Conservation (phyloP, 2,797 vertebrate genomes). For the Falco biarmicus region DNA sequence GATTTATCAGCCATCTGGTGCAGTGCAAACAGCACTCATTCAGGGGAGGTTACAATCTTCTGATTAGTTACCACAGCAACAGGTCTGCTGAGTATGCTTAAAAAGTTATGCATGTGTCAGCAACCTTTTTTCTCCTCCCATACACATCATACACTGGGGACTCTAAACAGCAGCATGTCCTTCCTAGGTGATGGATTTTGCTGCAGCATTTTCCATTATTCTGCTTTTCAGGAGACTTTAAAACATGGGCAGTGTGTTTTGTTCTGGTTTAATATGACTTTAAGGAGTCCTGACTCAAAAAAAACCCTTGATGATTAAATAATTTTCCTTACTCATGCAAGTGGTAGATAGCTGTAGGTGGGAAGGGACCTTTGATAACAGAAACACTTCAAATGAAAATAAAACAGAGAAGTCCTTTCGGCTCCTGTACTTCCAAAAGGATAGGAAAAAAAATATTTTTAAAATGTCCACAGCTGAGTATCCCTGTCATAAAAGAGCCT, state of each 20-base stretch:
- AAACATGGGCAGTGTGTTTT: not conserved
- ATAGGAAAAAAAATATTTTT: not conserved
- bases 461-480: not conserved
- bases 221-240: not conserved
- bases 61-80: slow-evolving; percentile 68
- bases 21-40: not conserved
- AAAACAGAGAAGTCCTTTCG: not conserved
- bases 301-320: not conserved
- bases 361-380: not conserved
- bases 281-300: not conserved
- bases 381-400: not conserved
- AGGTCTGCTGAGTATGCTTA: slow-evolving; percentile 43
- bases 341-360: not conserved
- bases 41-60: slow-evolving; percentile 21
- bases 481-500: not conserved
- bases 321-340: not conserved
- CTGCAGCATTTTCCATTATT: not conserved
- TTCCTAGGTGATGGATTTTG: not conserved
- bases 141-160: not conserved
- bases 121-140: not conserved
- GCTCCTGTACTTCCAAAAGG: not conserved
- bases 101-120: slow-evolving; percentile 36
- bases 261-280: not conserved
- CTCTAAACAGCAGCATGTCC: not conserved
- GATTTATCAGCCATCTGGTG: slow-evolving; percentile 51